Evolutionary conservation across 2,888 invertebrate species (phyloP).

Genomic region (Amiota communis): DNA sequence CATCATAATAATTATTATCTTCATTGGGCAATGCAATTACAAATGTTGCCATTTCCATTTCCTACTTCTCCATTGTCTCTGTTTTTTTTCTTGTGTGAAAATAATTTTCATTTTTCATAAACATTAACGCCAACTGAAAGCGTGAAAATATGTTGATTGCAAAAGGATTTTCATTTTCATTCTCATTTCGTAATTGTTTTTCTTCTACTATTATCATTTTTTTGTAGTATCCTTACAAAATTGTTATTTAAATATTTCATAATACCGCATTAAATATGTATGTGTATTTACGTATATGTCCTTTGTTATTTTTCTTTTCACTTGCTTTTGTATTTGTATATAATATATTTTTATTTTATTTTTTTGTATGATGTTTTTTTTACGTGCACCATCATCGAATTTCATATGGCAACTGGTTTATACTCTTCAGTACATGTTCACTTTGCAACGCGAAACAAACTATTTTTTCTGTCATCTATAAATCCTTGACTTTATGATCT

Average conservation of each 20-base stretch:
- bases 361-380: too few species aligned
- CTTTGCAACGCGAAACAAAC: background rate
- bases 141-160: constrained; percentile 15
- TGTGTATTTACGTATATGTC: too few species aligned
- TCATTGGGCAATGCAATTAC: constrained; percentile 26
- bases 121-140: constrained; percentile 12
- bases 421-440: background rate
- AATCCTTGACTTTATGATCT: constrained; percentile 25
- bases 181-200: too few species aligned
- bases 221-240: background rate
- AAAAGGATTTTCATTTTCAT: background rate
- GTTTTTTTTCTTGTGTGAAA: background rate
- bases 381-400: too few species aligned
- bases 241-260: constrained; percentile 14
- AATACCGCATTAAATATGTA: constrained; percentile 38
- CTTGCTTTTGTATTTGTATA: too few species aligned
- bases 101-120: constrained; percentile 19
- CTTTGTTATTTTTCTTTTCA: too few species aligned
- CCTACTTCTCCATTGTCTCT: background rate
- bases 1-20: background rate
- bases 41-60: background rate
- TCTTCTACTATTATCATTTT: background rate
- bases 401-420: background rate
- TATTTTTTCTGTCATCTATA: constrained; percentile 6
- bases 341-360: too few species aligned